Percentiles rank a stretch among this genome's conserved stretches.
phyloP scores from a whole-genome alignment of 2,113 vertebrate species.

The Ochotona curzoniae region DNA sequence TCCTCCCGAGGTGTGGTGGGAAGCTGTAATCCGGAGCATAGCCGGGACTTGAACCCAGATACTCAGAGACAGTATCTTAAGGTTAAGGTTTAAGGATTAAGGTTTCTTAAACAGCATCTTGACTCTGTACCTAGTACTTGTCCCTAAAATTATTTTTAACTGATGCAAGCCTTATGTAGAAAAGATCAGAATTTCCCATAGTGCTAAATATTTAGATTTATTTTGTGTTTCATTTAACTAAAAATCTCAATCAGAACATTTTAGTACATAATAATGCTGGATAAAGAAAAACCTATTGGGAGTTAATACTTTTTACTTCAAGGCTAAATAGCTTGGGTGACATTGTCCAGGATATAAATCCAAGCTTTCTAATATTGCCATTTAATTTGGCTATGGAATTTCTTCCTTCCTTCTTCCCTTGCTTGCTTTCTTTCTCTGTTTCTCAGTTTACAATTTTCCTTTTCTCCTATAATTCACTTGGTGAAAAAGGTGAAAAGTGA shows the following conservation, averaged over 20 bases:
- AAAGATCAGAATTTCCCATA: background rate
- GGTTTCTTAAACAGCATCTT: too few relatives aligned
- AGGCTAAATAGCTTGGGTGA: constrained; percentile 30
- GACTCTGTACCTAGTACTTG: too few relatives aligned
- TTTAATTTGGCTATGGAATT: constrained; percentile 52
- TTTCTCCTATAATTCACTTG: constrained; percentile 43
- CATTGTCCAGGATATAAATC: constrained; percentile 28
- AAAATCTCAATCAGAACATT: background rate
- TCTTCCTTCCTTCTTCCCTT: background rate
- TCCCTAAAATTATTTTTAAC: constrained; percentile 14
- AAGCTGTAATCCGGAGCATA: too few relatives aligned
- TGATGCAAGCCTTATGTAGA: constrained; percentile 3
- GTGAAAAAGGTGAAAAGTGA: constrained; percentile 52
- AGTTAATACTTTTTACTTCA: constrained; percentile 53
- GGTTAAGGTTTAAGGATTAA: too few relatives aligned
- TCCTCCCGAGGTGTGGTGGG: too few relatives aligned
- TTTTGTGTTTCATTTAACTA: constrained; percentile 51
- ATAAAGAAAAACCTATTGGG: background rate
- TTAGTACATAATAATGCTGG: background rate
- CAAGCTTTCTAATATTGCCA: constrained; percentile 40
- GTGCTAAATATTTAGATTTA: background rate
- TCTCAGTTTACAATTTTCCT: constrained; percentile 54
- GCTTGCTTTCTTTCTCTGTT: constrained; percentile 47
- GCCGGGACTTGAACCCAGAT: too few relatives aligned
- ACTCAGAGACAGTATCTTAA: too few relatives aligned